Base-by-base conservation (phyloP, 2,113 vertebrate genomes). In the Capreolus pygargus region DNA sequence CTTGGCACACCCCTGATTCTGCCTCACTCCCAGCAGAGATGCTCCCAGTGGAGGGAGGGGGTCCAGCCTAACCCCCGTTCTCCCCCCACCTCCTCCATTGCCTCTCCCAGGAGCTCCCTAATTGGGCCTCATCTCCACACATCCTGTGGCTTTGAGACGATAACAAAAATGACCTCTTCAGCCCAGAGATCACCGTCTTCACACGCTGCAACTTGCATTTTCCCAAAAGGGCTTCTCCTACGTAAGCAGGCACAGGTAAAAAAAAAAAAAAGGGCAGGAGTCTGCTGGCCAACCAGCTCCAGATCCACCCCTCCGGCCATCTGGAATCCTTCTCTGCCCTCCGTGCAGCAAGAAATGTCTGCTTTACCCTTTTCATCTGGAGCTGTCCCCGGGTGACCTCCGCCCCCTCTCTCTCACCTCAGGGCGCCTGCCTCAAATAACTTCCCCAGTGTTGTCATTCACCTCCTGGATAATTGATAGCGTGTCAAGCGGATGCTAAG, bases 391-490 rank as follows among this genome's bases (percentile, higher is more conserved):
- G 6, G 4, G 79, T 64, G 95, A 94, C 97, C 97, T 94, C 92
- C 25, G 13, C 91, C 76, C 87, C 95, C 85, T 47, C 87, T 33
- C 58, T 84, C 74, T 97, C 47, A 87, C 97, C 98, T 98, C 93
- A 16, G 89, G 97, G 97, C 98, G 98, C 98, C 98, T 98, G 97
- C 98, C 98, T 98, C 98, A 96, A 98, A 98, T 97, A 98, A 97
- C 94, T 98, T 98, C 86, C 91, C 95, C 70, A 96, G 95, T 98
- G 97, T 98, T 98, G 97, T 98, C 98, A 98, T 99, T 98, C 99
- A 97, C 97, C 97, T 98, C 92, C 78, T 98, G 98, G 98, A 98
- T 99, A 99, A 99, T 98, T 98, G 99, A 99, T 99, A 98, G 98
- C 98, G 94, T 0, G 78, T 98, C 98, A 98, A 97, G 98, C 97